Percentiles rank a stretch among this genome's conserved stretches.
Conservation (phyloP, 2,113 vertebrate species). For the Tachycineta bicolor region DNA sequence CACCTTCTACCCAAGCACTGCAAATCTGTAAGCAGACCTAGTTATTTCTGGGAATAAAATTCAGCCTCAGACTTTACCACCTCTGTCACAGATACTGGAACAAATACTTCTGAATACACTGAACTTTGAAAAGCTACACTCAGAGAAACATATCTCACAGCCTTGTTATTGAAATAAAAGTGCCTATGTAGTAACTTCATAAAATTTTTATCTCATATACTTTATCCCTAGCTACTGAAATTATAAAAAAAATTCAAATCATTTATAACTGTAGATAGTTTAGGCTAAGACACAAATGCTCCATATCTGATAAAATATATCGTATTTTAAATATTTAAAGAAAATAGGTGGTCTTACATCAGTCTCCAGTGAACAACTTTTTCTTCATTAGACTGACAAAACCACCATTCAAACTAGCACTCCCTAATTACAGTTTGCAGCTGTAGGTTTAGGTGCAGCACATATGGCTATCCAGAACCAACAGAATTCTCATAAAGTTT, state of each 20-base stretch:
- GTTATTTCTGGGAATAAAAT: not conserved
- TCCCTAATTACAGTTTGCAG: not conserved
- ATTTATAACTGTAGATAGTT: not conserved
- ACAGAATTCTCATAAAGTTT: not conserved
- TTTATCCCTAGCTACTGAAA: not conserved
- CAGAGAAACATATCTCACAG: not conserved
- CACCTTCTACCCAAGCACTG: conserved; percentile 13
- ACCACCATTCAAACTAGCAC: not conserved
- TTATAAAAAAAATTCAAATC: not conserved
- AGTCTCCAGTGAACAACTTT: not conserved
- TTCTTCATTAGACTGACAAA: not conserved
- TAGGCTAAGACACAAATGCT: not conserved
- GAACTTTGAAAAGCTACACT: conserved; percentile 9
- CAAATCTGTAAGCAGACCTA: not conserved
- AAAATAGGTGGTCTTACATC: not conserved
- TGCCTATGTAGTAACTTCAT: not conserved
- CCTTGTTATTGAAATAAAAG: conserved; percentile 13
- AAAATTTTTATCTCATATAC: not conserved
- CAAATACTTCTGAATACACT: not conserved
- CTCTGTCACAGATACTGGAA: conserved; percentile 8
- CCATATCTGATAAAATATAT: not conserved
- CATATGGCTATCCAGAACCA: not conserved
- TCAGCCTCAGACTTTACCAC: not conserved
- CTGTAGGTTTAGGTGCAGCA: not conserved
- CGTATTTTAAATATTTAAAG: not conserved